Percentiles rank a stretch among this genome's conserved stretches.
Conservation (phyloP, 2,113 vertebrate species). For the Gallinago undulata region DNA sequence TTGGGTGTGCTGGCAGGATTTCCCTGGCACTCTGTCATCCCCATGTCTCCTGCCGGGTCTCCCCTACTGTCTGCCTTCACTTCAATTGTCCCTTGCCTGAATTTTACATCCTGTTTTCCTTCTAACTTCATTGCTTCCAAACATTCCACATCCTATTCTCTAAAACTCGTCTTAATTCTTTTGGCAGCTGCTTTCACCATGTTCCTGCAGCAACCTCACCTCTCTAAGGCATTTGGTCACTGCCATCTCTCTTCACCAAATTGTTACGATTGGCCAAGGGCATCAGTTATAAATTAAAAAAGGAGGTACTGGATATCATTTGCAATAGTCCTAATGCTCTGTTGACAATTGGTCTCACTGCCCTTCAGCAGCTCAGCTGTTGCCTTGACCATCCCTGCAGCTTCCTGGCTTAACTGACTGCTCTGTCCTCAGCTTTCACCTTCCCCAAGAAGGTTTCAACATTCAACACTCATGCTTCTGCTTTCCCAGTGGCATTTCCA, state of each 20-base stretch:
- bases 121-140: conserved; percentile 4
- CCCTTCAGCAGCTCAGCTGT: conserved; percentile 16
- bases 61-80: background rate
- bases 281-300: background rate
- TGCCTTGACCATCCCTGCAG: background rate
- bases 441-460: background rate
- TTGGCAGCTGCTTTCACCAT: background rate
- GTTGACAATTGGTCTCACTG: background rate
- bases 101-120: conserved; percentile 34
- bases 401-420: background rate
- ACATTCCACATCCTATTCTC: background rate
- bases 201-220: background rate
- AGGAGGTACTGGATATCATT: background rate
- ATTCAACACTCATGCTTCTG: background rate
- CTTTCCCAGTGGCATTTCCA: background rate
- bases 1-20: conserved; percentile 69
- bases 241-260: background rate
- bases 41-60: conserved; percentile 1
- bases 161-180: background rate
- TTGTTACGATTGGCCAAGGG: background rate
- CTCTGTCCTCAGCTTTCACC: background rate
- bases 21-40: conserved; percentile 68
- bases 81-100: conserved; percentile 11
- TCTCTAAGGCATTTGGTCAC: background rate
- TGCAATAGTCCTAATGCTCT: background rate